A percentile compares a stretch with the other conserved stretches of the same genome.
These are phyloP conservation scores for Slavum lentiscoides DNA, from an alignment of 2,888 invertebrate species.

Conservation along the genomic window DNA sequence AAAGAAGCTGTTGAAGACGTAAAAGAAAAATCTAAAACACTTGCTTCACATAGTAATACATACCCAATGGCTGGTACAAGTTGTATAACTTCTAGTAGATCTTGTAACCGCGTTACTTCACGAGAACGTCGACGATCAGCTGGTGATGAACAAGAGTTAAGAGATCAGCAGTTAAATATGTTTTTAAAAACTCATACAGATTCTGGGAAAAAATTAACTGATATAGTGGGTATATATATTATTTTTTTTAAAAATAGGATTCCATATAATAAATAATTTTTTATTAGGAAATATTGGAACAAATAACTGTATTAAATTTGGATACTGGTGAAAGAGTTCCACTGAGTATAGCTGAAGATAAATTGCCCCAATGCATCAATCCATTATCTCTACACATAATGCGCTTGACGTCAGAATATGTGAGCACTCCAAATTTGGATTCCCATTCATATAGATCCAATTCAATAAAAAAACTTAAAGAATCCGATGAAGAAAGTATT, in stretches of 20 bases:
- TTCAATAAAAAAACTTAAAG: slow-evolving; percentile 65
- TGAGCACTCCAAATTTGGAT: slow-evolving; percentile 69
- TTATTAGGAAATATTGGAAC: slow-evolving; percentile 81
- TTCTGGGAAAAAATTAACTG: slow-evolving; percentile 83
- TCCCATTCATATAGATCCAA: slow-evolving; percentile 43
- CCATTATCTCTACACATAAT: slow-evolving; percentile 93
- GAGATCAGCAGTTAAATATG: slow-evolving; percentile 68
- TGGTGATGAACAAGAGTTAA: slow-evolving; percentile 75
- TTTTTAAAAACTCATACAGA: slow-evolving; percentile 80
- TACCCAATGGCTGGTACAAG: slow-evolving; percentile 57
- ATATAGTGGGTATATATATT: slow-evolving; percentile 65
- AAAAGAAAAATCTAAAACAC: slow-evolving; percentile 47
- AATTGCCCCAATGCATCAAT: slow-evolving; percentile 87
- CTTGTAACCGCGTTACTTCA: slow-evolving; percentile 57
- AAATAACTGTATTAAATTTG: slow-evolving; percentile 69
- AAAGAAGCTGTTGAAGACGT: slow-evolving; percentile 32
- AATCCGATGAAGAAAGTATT: slow-evolving; percentile 77
- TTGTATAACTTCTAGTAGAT: slow-evolving; percentile 51
- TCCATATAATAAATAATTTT: not conserved
- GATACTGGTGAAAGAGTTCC: slow-evolving; percentile 86
- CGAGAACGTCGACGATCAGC: slow-evolving; percentile 78
- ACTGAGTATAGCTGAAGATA: slow-evolving; percentile 92
- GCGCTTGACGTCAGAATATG: slow-evolving; percentile 88
- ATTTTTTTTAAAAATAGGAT: slow-evolving; percentile 33
- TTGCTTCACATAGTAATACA: slow-evolving; percentile 57